Percentiles rank a stretch among this genome's conserved stretches.
phyloP scores from a whole-genome alignment of 2,113 vertebrate genomes.

The Myotis lucifugus region DNA sequence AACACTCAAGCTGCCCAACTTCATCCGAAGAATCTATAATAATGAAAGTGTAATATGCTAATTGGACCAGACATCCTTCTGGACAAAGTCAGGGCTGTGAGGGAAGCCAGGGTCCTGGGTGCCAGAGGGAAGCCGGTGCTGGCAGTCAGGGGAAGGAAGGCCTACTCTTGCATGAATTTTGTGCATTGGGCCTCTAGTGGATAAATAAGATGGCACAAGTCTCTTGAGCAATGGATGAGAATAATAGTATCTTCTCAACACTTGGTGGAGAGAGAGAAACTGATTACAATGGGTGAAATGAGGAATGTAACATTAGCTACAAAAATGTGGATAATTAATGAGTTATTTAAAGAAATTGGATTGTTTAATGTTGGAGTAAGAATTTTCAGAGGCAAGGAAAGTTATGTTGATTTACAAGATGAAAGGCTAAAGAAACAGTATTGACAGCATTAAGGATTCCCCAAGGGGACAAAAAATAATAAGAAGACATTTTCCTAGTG shows the following conservation, averaged over 20 bases:
- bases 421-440: conserved; percentile 29
- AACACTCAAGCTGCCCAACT: not conserved
- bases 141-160: too few relatives aligned
- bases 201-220: not conserved
- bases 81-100: too few relatives aligned
- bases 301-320: not conserved
- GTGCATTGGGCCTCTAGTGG: not conserved
- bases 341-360: conserved; percentile 40
- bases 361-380: conserved; percentile 30
- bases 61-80: too few relatives aligned
- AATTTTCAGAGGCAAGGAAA: conserved; percentile 36
- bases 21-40: not conserved
- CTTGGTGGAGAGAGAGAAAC: not conserved
- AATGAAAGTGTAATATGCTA: too few relatives aligned
- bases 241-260: not conserved
- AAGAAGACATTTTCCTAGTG: conserved; percentile 14
- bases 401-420: not conserved
- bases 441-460: conserved; percentile 31
- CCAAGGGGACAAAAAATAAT: not conserved
- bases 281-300: not conserved
- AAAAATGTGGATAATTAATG: conserved; percentile 38
- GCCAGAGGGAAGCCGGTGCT: too few relatives aligned
- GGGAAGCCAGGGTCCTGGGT: too few relatives aligned
- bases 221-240: conserved; percentile 37
- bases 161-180: too few relatives aligned